Base-by-base conservation (phyloP, 2,888 invertebrate species). In the Hesperia comma region DNA sequence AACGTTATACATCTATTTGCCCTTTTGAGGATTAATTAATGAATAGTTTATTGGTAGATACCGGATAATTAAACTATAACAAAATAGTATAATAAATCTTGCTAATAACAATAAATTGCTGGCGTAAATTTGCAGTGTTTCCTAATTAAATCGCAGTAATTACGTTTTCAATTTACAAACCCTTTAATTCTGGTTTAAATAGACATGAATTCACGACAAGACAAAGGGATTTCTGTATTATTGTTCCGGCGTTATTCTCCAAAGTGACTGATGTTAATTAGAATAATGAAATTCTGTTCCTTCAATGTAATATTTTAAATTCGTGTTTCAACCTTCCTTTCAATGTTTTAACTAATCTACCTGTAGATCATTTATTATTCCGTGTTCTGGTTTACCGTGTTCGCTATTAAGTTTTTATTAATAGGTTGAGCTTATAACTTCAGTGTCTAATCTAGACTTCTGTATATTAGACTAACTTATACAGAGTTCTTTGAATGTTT, bases 231-330 rank as follows among this genome's bases (percentile, higher is more conserved):
- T 63, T 19, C 54, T 55, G 19, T 46, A 55, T 62, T 63, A 32
- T 54, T 54, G 17, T 63, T 43, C 53, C 54, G 54, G 53, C 26
- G 53, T 51, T 54, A 26, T 63, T 40, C 54, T 32, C 55, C 55
- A n/a, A 46, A 32, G 55, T 63, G 55, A 56, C 43, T 63, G 63
- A 63, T 55, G 55, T 63, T 63, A 63, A 63, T 63, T 55, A 56
- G 55, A 56, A 55, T 43, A 32, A 63, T 63, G 46, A 63, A 63
- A 56, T 63, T 46, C 21, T 63, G 63, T 56, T 54, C 21, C n/a
- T 33, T 17, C 3, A 55, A 62, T 55, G 7, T 57, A 26, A 51
- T 26, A 26, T 51, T 51, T 51, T 26, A 21, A 51, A 21, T 51
- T 51, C 12, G 5, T 26, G 51, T 51, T 51, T 26, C 21, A 26